Base-by-base conservation (phyloP, 2,888 invertebrate species). In the Lordiphosa andalusiaca region DNA sequence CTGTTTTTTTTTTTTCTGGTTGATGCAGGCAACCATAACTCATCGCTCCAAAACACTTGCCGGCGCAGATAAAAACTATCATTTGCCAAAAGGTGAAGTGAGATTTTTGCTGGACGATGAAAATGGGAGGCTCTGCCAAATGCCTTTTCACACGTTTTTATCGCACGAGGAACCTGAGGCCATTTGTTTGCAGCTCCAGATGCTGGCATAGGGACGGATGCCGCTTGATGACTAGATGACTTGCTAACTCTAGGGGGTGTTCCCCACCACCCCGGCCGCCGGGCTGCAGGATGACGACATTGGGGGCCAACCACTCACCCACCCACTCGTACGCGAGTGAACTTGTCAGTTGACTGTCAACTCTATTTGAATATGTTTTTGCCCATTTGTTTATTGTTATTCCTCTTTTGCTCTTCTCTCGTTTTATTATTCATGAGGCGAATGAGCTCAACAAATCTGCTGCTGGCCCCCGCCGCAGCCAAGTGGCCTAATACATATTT, bases 401-500 rank as follows among this genome's bases (percentile, higher is more conserved):
- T 40, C 19, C 21, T 40, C 21, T 40, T 40, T 19, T 40, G 9
- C 13, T n/a, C 3, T 16, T 10, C 42, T 6, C n/a, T 42, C 13
- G 23, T 21, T 30, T 41, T 25, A 82, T 81, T 81, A 81, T 81
- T 80, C 80, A 80, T 80, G 83, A 75, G 82, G 62, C 73, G 78
- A 74, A 82, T 82, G 77, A 82, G 82, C 77, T 75, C 73, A 71
- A 77, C 77, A 82, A 82, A 82, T 82, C 78, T 74, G 60, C 55
- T 60, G 21, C 25, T 41, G 49, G 49, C 44, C 57, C 47, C 56
- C 47, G 56, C 52, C 76, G 62, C 69, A 77, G 67, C 65, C 76
- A 77, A 82, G 77, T 77, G 77, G 77, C 78, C 82, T 82, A 82
- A 77, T 82, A 77, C 82, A 77, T 77, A 77, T 78, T 77, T 78